phyloP scores from a whole-genome alignment of 2,888 invertebrate species.

The Cephus rjabovi region DNA sequence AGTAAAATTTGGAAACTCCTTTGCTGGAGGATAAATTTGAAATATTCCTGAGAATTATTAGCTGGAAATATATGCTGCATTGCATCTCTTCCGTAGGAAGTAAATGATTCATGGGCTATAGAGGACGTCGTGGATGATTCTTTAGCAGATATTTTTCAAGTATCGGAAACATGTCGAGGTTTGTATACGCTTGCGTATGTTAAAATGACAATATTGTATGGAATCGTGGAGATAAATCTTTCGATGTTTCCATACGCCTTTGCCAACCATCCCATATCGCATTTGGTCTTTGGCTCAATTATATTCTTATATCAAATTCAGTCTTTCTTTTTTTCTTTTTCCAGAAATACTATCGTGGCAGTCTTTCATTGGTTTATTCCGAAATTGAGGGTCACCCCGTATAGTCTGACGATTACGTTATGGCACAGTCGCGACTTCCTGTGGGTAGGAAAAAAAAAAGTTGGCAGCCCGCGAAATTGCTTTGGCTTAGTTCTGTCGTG shows the following conservation, averaged over 20 bases:
- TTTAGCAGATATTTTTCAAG: neutral
- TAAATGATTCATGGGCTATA: neutral
- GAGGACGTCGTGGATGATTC: neutral
- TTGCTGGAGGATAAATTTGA: neutral
- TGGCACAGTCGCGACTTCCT: neutral
- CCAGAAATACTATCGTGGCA: neutral
- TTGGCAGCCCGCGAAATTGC: constrained; percentile 12
- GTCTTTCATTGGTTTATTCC: neutral
- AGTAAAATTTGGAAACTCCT: neutral
- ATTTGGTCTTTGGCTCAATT: neutral
- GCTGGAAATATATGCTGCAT: neutral
- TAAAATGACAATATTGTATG: neutral
- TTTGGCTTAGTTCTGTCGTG: constrained; percentile 1
- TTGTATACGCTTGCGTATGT: neutral
- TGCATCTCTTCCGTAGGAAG: neutral
- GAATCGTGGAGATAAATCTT: neutral
- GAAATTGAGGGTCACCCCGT: neutral
- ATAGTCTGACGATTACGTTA: neutral
- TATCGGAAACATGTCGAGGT: neutral
- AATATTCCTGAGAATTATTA: neutral
- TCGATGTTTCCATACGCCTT: neutral
- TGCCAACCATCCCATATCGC: neutral
- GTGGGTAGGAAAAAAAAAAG: constrained; percentile 8
- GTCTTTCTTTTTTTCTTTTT: neutral
- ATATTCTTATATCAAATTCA: neutral